Conservation (phyloP, 2,113 vertebrate species). For the Eclectus roratus region DNA sequence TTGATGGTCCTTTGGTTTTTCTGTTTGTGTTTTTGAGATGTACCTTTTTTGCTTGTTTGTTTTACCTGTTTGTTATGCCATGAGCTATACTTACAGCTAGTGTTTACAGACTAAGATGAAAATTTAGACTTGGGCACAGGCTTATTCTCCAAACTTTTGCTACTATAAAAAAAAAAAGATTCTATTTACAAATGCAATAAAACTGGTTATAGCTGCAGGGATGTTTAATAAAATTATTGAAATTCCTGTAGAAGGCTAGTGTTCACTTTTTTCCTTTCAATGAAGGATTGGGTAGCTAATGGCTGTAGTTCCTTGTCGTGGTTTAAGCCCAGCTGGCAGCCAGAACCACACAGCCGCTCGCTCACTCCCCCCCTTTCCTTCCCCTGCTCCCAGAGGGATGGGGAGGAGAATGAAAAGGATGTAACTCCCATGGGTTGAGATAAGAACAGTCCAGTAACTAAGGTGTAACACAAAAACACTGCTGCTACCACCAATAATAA, state of each 20-base stretch:
- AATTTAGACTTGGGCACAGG: neutral
- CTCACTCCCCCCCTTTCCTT: too few species aligned
- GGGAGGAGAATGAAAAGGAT: too few species aligned
- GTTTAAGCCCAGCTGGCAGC: too few species aligned
- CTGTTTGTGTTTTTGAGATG: neutral
- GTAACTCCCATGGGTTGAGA: too few species aligned
- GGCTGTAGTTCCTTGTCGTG: neutral
- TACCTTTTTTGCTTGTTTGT: neutral
- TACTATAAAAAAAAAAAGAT: neutral
- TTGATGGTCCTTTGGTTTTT: neutral
- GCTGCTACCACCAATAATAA: too few species aligned
- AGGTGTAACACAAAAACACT: too few species aligned
- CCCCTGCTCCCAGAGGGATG: too few species aligned
- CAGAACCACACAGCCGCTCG: too few species aligned
- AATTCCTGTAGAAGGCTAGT: neutral
- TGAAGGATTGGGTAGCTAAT: neutral
- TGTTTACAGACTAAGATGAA: neutral
- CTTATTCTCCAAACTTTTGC: neutral
- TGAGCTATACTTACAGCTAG: neutral
- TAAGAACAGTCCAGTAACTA: too few species aligned
- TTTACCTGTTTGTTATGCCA: neutral
- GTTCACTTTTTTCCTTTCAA: neutral
- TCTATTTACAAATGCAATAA: neutral
- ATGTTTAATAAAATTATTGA: neutral
- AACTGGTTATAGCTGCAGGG: neutral